Percentiles rank a stretch among this genome's conserved stretches.
These are phyloP conservation scores for Troglohyphantes excavatus DNA, from an alignment of 2,888 invertebrate genomes.

Conservation along the genomic window DNA sequence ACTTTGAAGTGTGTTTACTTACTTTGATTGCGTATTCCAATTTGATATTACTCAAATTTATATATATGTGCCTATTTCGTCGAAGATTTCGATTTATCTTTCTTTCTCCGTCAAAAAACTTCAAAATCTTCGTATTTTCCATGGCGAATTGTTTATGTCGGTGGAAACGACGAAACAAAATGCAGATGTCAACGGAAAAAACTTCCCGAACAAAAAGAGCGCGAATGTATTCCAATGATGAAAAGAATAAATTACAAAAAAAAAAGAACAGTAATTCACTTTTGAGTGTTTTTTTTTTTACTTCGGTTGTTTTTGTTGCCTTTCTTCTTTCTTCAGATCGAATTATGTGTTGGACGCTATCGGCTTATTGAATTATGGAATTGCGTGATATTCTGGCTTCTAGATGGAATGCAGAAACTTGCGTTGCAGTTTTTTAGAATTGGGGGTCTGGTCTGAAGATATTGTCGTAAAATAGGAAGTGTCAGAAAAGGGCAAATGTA, in stretches of 20 bases:
- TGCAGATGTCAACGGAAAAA: not conserved
- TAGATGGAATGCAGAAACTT: not conserved
- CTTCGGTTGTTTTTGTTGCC: not conserved
- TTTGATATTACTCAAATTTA: too few relatives aligned
- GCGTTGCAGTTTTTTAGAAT: not conserved
- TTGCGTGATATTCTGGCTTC: too few relatives aligned
- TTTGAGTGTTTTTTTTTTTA: not conserved
- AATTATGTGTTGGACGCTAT: not conserved
- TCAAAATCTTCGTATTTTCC: too few relatives aligned
- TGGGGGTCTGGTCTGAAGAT: too few relatives aligned
- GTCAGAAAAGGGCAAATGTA: too few relatives aligned
- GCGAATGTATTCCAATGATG: not conserved
- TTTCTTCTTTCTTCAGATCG: constrained; percentile 3
- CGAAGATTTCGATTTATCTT: too few relatives aligned
- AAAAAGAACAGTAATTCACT: not conserved
- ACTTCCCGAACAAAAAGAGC: not conserved
- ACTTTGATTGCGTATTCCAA: too few relatives aligned
- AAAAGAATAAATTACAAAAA: not conserved
- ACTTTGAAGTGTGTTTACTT: too few relatives aligned
- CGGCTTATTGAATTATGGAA: not conserved
- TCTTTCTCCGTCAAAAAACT: too few relatives aligned
- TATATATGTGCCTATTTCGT: too few relatives aligned
- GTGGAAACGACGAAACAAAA: not conserved
- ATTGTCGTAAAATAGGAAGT: too few relatives aligned
- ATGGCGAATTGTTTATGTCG: too few relatives aligned